These are phyloP conservation scores for Scolanthus callimorphus DNA, from an alignment of 92 coral and sea anemone genomes.

Conservation along the genomic window DNA sequence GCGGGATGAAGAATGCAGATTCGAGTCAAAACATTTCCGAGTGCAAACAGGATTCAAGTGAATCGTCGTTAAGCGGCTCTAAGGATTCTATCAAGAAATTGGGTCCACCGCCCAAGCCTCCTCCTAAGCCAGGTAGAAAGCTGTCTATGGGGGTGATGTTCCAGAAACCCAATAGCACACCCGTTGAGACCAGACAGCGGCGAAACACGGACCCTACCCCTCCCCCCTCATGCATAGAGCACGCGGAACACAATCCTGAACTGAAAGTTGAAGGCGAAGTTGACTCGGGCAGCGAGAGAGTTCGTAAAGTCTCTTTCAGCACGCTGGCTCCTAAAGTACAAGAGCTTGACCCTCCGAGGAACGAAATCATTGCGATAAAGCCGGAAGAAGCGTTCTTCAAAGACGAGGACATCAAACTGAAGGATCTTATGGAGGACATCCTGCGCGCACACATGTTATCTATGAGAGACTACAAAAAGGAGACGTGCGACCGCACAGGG, in stretches of 20 bases:
- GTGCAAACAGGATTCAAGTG: constrained; percentile 27
- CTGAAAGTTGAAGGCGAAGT: constrained; percentile 20
- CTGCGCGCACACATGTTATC: constrained; percentile 70
- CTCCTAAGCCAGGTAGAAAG: constrained; percentile 30
- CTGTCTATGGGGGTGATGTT: constrained; percentile 54
- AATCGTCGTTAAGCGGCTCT: constrained; percentile 21
- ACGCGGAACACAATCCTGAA: constrained; percentile 2
- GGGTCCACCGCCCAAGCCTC: background rate
- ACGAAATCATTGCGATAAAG: constrained; percentile 10
- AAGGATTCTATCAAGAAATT: constrained; percentile 7
- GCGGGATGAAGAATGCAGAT: constrained; percentile 8
- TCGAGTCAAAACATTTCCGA: constrained; percentile 8
- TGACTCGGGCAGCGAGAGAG: background rate
- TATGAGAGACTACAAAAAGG: constrained; percentile 58
- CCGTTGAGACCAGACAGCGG: constrained; percentile 48
- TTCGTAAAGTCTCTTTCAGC: constrained; percentile 27
- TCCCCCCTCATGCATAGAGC: constrained; percentile 14
- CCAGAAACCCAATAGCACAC: constrained; percentile 29
- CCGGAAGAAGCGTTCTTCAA: constrained; percentile 60
- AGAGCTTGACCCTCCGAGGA: background rate
- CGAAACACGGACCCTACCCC: constrained; percentile 74
- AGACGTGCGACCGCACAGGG: constrained; percentile 79
- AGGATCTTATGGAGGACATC: constrained; percentile 61
- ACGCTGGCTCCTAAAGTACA: constrained; percentile 23
- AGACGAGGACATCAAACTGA: constrained; percentile 75